phyloP scores from a whole-genome alignment of 1,140 invertebrate species.

The Halesus radiatus region DNA sequence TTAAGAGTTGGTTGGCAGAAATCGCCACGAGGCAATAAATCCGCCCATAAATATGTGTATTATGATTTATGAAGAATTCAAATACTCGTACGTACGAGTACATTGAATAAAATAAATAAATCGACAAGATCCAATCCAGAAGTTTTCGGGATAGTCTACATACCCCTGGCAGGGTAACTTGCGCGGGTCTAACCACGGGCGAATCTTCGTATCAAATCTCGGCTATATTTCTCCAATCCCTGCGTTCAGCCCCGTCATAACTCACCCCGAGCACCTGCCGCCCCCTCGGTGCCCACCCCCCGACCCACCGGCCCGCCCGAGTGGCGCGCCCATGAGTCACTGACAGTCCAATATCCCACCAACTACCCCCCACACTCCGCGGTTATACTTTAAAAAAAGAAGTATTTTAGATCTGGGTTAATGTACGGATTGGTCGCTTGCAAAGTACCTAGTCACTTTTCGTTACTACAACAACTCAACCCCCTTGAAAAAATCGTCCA shows the following conservation, averaged over 20 bases:
- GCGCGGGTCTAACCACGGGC: not conserved
- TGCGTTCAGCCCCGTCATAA: not conserved
- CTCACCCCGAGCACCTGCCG: slow-evolving; percentile 7
- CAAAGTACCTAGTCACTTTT: too few relatives aligned
- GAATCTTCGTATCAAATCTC: not conserved
- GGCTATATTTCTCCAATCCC: not conserved
- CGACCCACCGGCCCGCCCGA: not conserved
- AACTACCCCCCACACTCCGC: not conserved
- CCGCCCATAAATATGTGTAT: too few relatives aligned
- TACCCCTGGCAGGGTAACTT: not conserved
- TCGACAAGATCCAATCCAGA: too few relatives aligned
- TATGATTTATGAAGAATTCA: too few relatives aligned
- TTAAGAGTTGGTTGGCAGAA: too few relatives aligned
- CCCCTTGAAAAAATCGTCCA: too few relatives aligned
- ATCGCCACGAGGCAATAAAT: too few relatives aligned
- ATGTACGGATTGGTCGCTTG: too few relatives aligned
- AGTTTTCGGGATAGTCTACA: too few relatives aligned
- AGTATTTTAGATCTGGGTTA: not conserved
- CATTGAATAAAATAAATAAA: too few relatives aligned
- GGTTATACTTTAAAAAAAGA: not conserved
- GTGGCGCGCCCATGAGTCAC: slow-evolving; percentile 7
- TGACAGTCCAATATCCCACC: not conserved
- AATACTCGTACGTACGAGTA: too few relatives aligned
- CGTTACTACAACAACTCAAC: too few relatives aligned
- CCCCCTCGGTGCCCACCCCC: not conserved